These are phyloP conservation scores for Pristis pectinata DNA, from an alignment of 2,797 vertebrate genomes.

Conservation along the genomic window DNA sequence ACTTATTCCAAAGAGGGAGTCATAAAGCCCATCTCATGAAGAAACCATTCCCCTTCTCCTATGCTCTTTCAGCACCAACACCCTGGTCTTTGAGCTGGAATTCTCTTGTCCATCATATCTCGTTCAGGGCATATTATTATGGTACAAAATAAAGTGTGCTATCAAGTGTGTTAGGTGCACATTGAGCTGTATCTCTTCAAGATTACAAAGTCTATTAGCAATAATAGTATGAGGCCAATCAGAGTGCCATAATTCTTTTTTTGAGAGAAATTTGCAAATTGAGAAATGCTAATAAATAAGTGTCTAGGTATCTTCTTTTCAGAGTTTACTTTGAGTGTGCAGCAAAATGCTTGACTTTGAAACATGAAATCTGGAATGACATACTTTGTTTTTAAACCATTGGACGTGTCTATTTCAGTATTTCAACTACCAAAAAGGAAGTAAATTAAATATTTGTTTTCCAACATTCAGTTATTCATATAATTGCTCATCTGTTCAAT, in stretches of 20 bases:
- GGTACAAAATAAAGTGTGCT: background rate
- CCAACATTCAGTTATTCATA: conserved; percentile 54
- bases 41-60: too few species aligned
- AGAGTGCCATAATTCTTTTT: background rate
- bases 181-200: background rate
- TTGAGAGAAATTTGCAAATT: background rate
- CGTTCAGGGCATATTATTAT: background rate
- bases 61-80: too few species aligned
- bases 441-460: conserved; percentile 35
- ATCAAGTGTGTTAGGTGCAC: background rate
- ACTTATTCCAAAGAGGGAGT: too few species aligned
- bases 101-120: background rate
- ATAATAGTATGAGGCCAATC: background rate
- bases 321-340: background rate
- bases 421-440: background rate
- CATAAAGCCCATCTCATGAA: too few species aligned
- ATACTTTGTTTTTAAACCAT: background rate
- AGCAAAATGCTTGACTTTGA: background rate
- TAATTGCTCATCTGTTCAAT: conserved; percentile 61
- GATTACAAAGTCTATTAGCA: background rate
- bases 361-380: background rate
- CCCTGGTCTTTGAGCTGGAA: too few species aligned
- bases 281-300: background rate
- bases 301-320: background rate
- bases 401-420: background rate